Base-by-base conservation (phyloP, 2,888 invertebrate species). In the Ophonus ardosiacus region DNA sequence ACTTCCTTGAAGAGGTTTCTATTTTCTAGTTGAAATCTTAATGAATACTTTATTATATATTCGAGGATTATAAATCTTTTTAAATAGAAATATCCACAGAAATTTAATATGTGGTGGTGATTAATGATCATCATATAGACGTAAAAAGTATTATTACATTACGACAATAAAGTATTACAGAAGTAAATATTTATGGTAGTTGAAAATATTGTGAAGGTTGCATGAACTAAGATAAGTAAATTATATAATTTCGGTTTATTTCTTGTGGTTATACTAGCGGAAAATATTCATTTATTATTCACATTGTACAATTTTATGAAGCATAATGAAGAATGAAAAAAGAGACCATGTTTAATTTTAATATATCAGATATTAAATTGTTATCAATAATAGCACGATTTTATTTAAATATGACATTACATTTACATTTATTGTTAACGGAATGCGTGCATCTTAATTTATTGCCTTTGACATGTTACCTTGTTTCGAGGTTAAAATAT, bases 31-130 rank as follows among this genome's bases (percentile, higher is more conserved):
- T 8, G 43, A 10, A 8, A 51, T 51, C 13, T 2, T 13, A 51
- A 51, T 51, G 10, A 51, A 51, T 51, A 51, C 10, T 51, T 51
- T 51, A 51, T 51, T 51, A 51, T 51, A 10, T 51, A 51, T 5
- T 5, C 31, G 31, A 31, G 13, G 43, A 51, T 51, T 51, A 13
- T 51, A 51, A 51, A 51, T 51, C 43, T 51, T 51, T 51, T 51
- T 51, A 51, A 13, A 51, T 51, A 13, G 13, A 31, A 31, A 31
- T 31, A 10, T 51, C 6, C 43, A 51, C 13, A 13, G 43, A 51
- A 51, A 51, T 51, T 51, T 51, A 51, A 51, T 61, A 61, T 61
- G 13, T 61, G 61, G 3, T 61, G 61, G 61, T n/a, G 61, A 15
- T 21, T 61, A 18, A 21, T 17, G 21, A 13, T 51, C 43, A 51